phyloP scores from a whole-genome alignment of 2,113 vertebrate genomes.

The Polypterus bichir region DNA sequence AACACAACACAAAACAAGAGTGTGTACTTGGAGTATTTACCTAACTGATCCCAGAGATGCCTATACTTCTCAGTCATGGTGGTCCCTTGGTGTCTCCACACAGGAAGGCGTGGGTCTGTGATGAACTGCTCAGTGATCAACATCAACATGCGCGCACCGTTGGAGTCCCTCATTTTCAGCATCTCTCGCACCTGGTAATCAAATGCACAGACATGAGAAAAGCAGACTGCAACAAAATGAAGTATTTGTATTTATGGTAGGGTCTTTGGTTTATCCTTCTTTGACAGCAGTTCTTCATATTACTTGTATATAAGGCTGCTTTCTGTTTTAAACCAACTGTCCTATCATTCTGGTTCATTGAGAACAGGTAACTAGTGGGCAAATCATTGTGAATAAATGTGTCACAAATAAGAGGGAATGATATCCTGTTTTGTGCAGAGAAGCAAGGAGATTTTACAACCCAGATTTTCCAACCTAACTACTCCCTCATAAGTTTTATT shows the following conservation, averaged over 20 bases:
- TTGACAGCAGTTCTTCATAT: too few relatives aligned
- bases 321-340: too few relatives aligned
- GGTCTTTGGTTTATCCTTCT: too few relatives aligned
- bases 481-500: neutral
- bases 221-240: too few relatives aligned
- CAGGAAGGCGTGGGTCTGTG: slow-evolving; percentile 76
- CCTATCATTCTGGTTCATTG: too few relatives aligned
- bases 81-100: slow-evolving; percentile 90
- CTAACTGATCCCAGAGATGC: slow-evolving; percentile 85
- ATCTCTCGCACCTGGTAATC: slow-evolving; percentile 80
- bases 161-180: slow-evolving; percentile 94
- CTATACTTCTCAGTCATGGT: slow-evolving; percentile 94
- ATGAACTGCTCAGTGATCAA: slow-evolving; percentile 95
- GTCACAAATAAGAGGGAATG: too few relatives aligned
- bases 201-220: neutral
- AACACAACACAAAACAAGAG: neutral
- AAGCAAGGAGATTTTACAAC: neutral
- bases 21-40: slow-evolving; percentile 36
- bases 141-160: slow-evolving; percentile 84
- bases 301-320: too few relatives aligned
- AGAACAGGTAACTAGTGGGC: too few relatives aligned
- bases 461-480: neutral
- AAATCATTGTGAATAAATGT: too few relatives aligned
- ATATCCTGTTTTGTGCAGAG: neutral
- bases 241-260: too few relatives aligned